Conservation (phyloP, 2,797 vertebrate genomes). For the Melanotaenia pygmaea region DNA sequence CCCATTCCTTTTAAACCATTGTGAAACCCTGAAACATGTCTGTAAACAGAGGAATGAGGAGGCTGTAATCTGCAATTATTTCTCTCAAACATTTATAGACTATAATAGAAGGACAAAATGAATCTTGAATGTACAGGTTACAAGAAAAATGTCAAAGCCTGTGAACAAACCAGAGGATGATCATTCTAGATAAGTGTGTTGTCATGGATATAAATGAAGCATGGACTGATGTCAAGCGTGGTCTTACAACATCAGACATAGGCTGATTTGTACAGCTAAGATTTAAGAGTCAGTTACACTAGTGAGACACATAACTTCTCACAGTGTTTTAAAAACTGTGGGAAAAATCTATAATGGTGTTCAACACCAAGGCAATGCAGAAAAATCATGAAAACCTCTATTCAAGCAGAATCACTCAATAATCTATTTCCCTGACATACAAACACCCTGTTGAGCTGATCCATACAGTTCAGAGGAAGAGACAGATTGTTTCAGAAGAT, state of each 20-base stretch:
- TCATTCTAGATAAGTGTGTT: slow-evolving; percentile 40
- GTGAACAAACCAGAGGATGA: slow-evolving; percentile 36
- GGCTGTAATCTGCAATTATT: slow-evolving; percentile 64
- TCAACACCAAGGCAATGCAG: slow-evolving; percentile 18
- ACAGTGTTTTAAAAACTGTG: slow-evolving; percentile 12
- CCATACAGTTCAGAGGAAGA: slow-evolving; percentile 44
- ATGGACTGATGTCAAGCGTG: slow-evolving; percentile 53
- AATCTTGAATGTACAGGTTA: slow-evolving; percentile 38
- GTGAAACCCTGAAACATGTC: slow-evolving; percentile 72
- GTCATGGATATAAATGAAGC: slow-evolving; percentile 49
- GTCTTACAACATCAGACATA: slow-evolving; percentile 33
- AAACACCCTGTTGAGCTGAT: slow-evolving; percentile 51
- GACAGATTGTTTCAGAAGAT: slow-evolving; percentile 26
- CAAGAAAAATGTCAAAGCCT: slow-evolving; percentile 41
- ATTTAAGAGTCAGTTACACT: not conserved
- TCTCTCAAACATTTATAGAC: slow-evolving; percentile 63
- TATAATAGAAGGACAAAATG: slow-evolving; percentile 39
- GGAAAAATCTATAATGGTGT: slow-evolving; percentile 8
- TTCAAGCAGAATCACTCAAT: slow-evolving; percentile 33
- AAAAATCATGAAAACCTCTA: slow-evolving; percentile 25
- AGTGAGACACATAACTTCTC: not conserved
- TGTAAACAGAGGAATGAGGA: slow-evolving; percentile 68
- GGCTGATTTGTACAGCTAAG: not conserved
- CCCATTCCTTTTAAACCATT: slow-evolving; percentile 80
- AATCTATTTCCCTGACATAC: slow-evolving; percentile 43